phyloP scores from a whole-genome alignment of 2,797 vertebrate species.

The Chlorospingus flavigularis region DNA sequence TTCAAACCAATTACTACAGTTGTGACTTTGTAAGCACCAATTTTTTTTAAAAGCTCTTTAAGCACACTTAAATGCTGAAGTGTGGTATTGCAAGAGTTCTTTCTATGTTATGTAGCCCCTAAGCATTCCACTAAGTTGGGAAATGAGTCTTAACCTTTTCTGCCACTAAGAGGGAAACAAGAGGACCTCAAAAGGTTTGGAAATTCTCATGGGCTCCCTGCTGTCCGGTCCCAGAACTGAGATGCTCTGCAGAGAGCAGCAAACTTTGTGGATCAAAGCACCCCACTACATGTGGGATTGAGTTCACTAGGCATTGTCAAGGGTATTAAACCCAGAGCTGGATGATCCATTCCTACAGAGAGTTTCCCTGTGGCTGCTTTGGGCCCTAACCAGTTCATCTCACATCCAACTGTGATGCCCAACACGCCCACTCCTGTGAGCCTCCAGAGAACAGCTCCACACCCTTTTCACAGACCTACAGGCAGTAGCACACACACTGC shows the following conservation, averaged over 20 bases:
- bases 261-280: constrained; percentile 4
- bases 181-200: constrained; percentile 9
- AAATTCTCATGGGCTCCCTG: constrained; percentile 29
- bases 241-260: not conserved
- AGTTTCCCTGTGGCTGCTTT: not conserved
- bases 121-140: not conserved
- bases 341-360: not conserved
- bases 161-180: not conserved
- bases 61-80: not conserved
- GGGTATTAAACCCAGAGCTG: not conserved
- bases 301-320: not conserved
- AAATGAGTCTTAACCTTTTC: not conserved
- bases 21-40: not conserved
- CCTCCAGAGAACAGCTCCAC: not conserved
- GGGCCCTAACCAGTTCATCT: not conserved
- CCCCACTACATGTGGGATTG: not conserved
- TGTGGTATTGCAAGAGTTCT: not conserved
- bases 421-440: not conserved
- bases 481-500: not conserved
- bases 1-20: not conserved
- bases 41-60: not conserved
- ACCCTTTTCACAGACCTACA: not conserved
- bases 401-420: not conserved
- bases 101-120: not conserved
- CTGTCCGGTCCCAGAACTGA: not conserved